These are phyloP conservation scores for Noctuana brunneofusca DNA, from an alignment of 2,888 invertebrate species.

Conservation along the genomic window DNA sequence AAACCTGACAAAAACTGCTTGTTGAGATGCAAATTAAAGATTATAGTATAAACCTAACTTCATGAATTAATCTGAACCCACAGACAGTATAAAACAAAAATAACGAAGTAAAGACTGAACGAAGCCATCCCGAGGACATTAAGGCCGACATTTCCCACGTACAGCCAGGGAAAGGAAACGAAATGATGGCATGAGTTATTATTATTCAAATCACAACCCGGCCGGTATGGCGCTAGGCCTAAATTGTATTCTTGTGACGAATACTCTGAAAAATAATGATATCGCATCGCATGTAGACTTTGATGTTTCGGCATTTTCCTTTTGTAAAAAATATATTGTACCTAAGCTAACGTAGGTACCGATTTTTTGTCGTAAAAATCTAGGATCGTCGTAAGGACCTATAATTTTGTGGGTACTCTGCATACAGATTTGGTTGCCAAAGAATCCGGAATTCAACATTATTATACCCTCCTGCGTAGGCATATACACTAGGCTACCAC, in stretches of 20 bases:
- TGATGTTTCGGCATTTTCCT: constrained; percentile 36
- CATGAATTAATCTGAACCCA: constrained; percentile 39
- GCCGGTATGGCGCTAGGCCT: constrained; percentile 71
- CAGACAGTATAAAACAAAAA: constrained; percentile 39
- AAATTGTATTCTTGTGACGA: constrained; percentile 76
- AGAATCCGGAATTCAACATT: background rate
- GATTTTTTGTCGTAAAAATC: background rate
- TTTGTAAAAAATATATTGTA: constrained; percentile 10
- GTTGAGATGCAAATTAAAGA: constrained; percentile 1
- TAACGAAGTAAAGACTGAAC: constrained; percentile 28
- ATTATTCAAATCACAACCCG: constrained; percentile 80
- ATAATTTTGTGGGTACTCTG: background rate
- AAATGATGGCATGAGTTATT: constrained; percentile 76
- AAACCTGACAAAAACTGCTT: background rate
- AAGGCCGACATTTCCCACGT: constrained; percentile 78
- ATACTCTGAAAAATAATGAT: constrained; percentile 69
- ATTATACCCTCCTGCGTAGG: too few species aligned
- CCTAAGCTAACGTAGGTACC: background rate
- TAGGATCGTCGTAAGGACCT: constrained; percentile 1
- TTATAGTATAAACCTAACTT: too few species aligned
- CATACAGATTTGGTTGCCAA: constrained; percentile 2
- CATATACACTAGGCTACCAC: too few species aligned
- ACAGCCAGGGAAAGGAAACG: constrained; percentile 74
- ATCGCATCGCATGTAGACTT: constrained; percentile 45
- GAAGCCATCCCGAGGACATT: constrained; percentile 59